Percentiles rank a stretch among this genome's conserved stretches.
Conservation (phyloP, 1,140 invertebrate species). For the Batillaria attramentaria region DNA sequence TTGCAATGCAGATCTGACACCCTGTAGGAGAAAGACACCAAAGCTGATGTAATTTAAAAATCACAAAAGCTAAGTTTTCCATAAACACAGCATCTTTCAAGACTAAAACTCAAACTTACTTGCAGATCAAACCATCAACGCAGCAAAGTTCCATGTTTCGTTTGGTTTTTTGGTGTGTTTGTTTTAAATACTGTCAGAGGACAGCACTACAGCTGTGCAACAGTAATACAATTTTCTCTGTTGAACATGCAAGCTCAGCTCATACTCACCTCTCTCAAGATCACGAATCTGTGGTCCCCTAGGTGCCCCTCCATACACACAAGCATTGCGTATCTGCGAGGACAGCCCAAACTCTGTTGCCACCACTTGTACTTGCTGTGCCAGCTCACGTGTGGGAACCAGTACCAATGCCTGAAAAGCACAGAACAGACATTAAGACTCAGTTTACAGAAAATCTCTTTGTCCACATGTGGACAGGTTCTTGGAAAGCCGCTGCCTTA, state of each 20-base stretch:
- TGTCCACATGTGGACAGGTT: too few species aligned
- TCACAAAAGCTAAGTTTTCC: neutral
- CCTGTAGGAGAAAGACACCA: slow-evolving; percentile 52
- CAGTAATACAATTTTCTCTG: neutral
- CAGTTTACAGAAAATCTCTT: too few species aligned
- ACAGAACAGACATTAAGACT: neutral
- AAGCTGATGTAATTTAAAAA: neutral
- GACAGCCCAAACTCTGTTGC: slow-evolving; percentile 89
- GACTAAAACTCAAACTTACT: neutral
- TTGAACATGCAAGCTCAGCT: neutral
- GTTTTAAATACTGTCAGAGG: too few species aligned
- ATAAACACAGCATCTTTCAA: neutral
- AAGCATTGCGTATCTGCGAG: slow-evolving; percentile 89
- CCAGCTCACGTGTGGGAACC: slow-evolving; percentile 94
- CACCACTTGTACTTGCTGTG: slow-evolving; percentile 96
- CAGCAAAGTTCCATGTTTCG: too few species aligned
- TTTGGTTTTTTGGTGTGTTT: too few species aligned
- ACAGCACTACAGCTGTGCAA: too few species aligned
- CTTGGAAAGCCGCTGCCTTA: too few species aligned
- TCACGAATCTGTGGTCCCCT: slow-evolving; percentile 90
- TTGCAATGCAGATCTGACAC: slow-evolving; percentile 77
- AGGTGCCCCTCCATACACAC: slow-evolving; percentile 96
- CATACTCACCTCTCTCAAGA: slow-evolving; percentile 81
- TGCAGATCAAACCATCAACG: too few species aligned
- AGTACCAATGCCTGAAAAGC: slow-evolving; percentile 80